Evolutionary conservation across 2,797 vertebrate genomes (phyloP).

Genomic region (Aulostomus chinensis): DNA sequence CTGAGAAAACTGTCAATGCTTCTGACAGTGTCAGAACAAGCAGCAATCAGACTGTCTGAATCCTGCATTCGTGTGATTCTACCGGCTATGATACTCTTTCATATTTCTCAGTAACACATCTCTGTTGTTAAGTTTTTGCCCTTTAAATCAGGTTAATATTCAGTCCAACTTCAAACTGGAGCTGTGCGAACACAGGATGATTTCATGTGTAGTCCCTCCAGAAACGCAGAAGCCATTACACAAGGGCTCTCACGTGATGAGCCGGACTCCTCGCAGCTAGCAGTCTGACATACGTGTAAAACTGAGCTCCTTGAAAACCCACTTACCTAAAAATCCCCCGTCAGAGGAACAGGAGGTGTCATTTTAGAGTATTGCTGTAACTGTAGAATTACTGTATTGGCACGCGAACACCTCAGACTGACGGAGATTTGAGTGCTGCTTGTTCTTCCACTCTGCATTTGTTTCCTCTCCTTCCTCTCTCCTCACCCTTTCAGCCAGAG

Average conservation of each 20-base stretch:
- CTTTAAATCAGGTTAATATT: too few relatives aligned
- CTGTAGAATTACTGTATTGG: slow-evolving; percentile 26
- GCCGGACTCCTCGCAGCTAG: not conserved
- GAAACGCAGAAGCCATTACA: not conserved
- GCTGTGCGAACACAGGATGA: too few relatives aligned
- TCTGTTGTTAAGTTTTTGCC: too few relatives aligned
- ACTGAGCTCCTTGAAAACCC: not conserved
- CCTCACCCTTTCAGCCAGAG: slow-evolving; percentile 56
- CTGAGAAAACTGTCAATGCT: too few relatives aligned
- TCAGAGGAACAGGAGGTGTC: slow-evolving; percentile 2
- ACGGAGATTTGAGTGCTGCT: slow-evolving; percentile 46
- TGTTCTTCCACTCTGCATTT: too few relatives aligned
- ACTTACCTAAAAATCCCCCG: not conserved
- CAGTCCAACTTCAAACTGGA: too few relatives aligned
- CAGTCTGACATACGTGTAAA: slow-evolving; percentile 2
- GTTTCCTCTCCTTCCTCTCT: slow-evolving; percentile 18
- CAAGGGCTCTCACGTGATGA: not conserved
- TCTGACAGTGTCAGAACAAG: too few relatives aligned
- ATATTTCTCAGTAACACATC: too few relatives aligned
- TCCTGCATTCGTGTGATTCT: too few relatives aligned
- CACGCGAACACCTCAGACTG: slow-evolving; percentile 17
- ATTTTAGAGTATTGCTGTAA: slow-evolving; percentile 10
- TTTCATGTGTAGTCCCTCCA: not conserved
- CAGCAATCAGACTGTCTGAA: too few relatives aligned
- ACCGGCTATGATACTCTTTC: too few relatives aligned